A percentile compares a stretch with the other conserved stretches of the same genome.
phyloP scores from a whole-genome alignment of 2,113 vertebrate genomes.

The Ibidorhyncha struthersii region DNA sequence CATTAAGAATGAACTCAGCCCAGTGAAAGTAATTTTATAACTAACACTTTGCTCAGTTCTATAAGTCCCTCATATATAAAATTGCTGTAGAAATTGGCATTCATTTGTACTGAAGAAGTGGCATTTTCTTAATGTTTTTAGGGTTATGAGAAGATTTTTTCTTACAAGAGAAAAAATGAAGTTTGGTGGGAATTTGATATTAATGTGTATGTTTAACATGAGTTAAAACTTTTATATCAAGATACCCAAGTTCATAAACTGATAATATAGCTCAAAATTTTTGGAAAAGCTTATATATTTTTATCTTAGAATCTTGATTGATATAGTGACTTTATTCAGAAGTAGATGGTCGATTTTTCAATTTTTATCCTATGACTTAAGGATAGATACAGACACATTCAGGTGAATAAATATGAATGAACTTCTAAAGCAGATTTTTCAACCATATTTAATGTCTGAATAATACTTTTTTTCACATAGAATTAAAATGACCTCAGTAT shows the following conservation, averaged over 20 bases:
- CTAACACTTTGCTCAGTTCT: neutral
- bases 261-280: neutral
- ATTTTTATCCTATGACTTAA: neutral
- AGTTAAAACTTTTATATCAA: neutral
- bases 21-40: neutral
- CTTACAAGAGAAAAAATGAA: neutral
- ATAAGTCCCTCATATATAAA: neutral
- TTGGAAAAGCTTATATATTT: neutral
- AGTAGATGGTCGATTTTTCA: neutral
- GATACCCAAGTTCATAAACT: neutral
- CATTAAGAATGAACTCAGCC: neutral
- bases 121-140: neutral
- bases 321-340: neutral
- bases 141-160: neutral
- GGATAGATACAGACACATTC: neutral
- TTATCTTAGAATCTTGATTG: neutral
- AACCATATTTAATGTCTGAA: neutral
- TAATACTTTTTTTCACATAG: neutral
- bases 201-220: neutral
- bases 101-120: neutral
- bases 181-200: neutral
- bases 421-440: neutral
- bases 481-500: neutral
- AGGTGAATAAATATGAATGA: neutral
- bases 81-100: neutral